These are phyloP conservation scores for Dipodomys ordii DNA, from an alignment of 2,113 vertebrate genomes.

Conservation along the genomic window DNA sequence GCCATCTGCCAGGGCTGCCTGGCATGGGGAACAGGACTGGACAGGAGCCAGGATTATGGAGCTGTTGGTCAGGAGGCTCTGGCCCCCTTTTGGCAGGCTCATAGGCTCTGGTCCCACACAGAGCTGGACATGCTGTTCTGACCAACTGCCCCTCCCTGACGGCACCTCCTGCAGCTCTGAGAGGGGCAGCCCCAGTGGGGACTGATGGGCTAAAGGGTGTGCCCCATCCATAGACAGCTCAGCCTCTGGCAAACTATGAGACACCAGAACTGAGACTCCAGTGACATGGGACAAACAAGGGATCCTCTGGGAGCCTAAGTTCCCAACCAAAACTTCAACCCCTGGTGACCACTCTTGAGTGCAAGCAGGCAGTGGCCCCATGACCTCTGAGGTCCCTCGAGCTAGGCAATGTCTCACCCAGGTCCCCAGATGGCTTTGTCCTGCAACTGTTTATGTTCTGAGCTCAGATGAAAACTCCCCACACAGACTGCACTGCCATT, in stretches of 20 bases:
- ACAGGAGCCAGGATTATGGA: background rate
- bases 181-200: background rate
- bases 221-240: background rate
- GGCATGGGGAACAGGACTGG: slow-evolving; percentile 46
- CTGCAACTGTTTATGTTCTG: background rate
- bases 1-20: slow-evolving; percentile 54
- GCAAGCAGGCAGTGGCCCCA: background rate
- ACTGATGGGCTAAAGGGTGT: rapidly evolving
- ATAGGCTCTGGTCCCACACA: background rate
- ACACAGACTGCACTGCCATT: background rate
- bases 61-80: slow-evolving; percentile 51
- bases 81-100: slow-evolving; percentile 36
- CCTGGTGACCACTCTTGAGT: background rate
- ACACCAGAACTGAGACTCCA: background rate
- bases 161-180: background rate
- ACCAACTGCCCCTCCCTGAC: background rate
- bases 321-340: background rate
- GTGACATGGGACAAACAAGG: rapidly evolving
- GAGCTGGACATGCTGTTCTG: background rate
- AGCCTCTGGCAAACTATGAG: background rate
- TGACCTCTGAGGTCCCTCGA: background rate
- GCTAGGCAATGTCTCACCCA: background rate
- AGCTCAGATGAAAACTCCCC: background rate
- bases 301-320: background rate
- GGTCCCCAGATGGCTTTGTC: background rate